Conservation (phyloP, 2,888 invertebrate genomes). For the Cryptocheilus praepositus region DNA sequence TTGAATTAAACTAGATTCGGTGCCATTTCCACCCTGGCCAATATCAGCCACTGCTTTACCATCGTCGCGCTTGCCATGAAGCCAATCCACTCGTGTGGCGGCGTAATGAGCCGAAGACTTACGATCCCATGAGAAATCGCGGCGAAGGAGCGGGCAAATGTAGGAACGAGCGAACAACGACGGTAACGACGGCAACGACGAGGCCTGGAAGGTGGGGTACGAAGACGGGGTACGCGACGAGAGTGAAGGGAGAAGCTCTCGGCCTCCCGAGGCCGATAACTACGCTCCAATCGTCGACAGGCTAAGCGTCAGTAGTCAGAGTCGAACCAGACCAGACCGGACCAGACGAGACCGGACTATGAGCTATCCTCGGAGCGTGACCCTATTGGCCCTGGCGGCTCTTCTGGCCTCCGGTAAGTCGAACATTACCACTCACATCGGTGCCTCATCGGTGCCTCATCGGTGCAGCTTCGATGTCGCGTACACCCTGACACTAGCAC, state of each 20-base stretch:
- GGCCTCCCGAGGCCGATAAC: constrained; percentile 50
- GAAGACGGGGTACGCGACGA: constrained; percentile 25
- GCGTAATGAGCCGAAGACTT: constrained; percentile 19
- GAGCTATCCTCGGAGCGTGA: constrained; percentile 62
- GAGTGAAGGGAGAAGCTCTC: constrained; percentile 62
- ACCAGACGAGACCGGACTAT: constrained; percentile 53
- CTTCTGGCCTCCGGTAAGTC: constrained; percentile 66
- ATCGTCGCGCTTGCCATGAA: too few species aligned
- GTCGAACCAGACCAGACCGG: constrained; percentile 59
- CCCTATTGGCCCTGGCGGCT: constrained; percentile 64
- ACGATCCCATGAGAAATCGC: constrained; percentile 34
- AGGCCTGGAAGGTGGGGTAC: constrained; percentile 14
- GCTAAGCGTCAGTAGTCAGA: constrained; percentile 71
- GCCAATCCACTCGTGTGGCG: constrained; percentile 7
- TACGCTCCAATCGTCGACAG: constrained; percentile 45
- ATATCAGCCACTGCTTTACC: too few species aligned
- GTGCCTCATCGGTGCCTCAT: constrained; percentile 10
- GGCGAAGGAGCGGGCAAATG: constrained; percentile 34
- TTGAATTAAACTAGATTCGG: too few species aligned
- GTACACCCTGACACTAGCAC: not conserved
- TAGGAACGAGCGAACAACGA: not conserved
- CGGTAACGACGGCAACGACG: not conserved
- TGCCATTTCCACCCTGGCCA: too few species aligned
- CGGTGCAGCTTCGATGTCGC: not conserved
- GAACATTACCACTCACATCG: not conserved